Base-by-base conservation (phyloP, 2,888 invertebrate genomes). In the Pilophorus perplexus region DNA sequence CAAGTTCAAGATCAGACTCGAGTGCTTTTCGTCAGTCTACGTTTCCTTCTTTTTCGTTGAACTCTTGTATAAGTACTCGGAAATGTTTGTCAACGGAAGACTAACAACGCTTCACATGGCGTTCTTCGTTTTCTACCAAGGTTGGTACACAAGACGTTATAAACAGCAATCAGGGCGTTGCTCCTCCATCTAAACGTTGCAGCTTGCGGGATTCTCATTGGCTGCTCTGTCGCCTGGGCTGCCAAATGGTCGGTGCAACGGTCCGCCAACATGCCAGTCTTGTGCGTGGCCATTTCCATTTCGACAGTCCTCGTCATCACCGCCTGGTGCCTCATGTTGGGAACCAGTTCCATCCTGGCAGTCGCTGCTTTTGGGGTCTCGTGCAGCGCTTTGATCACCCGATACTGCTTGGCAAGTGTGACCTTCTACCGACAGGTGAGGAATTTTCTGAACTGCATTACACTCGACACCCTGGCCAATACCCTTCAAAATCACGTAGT, bases 21-120 rank as follows among this genome's bases (percentile, higher is more conserved):
- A 62, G 28, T 48, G 48, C 10, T 62, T 46, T 46, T 62, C 62
- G 38, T 62, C 62, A 5, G 20, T 62, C 6, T 62, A 48, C 46
- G 22, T 46, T 2, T 62, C 62, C 12, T 48, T 62, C 16, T 23
- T 62, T 2, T 16, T 25, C 28, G 20, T 18, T 18, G 20, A 28
- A 8, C 28, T 62, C 14, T 25, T 52, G 5, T 14, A 25, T 2
- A 16, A 28, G 27, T 25, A 25, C 52, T 28, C 52, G n/a, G 10
- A 14, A 14, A 28, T 52, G 8, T 28, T 18, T 4, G 14, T 5
- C n/a, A n/a, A 14, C 3, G 52, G 52, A 38, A 1, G 38, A 16
- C n/a, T 18, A 20, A 25, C 59, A 16, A 25, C n/a, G 4, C 8
- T 38, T n/a, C 10, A 42, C 27, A 12, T 59, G 10, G 6, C 14